These are phyloP conservation scores for Trichogramma dendrolimi DNA, from an alignment of 2,888 invertebrate genomes.

Conservation along the genomic window DNA sequence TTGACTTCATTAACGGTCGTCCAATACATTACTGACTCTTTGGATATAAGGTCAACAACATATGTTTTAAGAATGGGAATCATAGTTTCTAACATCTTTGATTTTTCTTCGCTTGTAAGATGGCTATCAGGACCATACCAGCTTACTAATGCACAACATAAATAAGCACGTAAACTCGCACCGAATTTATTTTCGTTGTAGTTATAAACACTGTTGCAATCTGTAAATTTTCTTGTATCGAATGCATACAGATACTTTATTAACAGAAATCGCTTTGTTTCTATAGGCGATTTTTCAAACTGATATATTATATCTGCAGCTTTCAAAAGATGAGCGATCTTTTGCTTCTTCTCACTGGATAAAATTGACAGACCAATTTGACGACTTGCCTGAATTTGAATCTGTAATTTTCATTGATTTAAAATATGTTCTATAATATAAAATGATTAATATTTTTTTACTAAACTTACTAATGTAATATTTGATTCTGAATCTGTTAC, in stretches of 20 bases:
- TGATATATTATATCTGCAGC: conserved; percentile 37
- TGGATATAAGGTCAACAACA: conserved; percentile 37
- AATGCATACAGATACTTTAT: conserved; percentile 35
- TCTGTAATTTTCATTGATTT: conserved; percentile 21
- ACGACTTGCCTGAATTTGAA: conserved; percentile 38
- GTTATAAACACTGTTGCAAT: conserved; percentile 36
- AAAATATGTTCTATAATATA: conserved; percentile 1
- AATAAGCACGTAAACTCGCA: conserved; percentile 43
- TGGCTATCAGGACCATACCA: conserved; percentile 34
- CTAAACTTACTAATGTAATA: conserved; percentile 20
- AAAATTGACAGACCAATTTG: conserved; percentile 39
- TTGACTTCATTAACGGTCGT: conserved; percentile 35
- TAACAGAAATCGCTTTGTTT: conserved; percentile 26
- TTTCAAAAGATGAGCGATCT: conserved; percentile 37
- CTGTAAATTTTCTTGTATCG: conserved; percentile 32
- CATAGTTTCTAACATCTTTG: conserved; percentile 22
- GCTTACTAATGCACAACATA: conserved; percentile 40
- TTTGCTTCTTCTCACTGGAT: conserved; percentile 30
- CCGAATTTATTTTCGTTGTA: conserved; percentile 28
- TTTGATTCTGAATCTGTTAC: conserved; percentile 21
- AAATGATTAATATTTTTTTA: conserved; percentile 29
- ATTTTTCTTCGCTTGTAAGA: conserved; percentile 15
- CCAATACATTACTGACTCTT: conserved; percentile 37
- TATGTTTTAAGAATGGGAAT: conserved; percentile 33
- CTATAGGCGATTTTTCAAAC: conserved; percentile 31